These are phyloP conservation scores for Limonius californicus DNA, from an alignment of 1,140 invertebrate species.

Conservation along the genomic window DNA sequence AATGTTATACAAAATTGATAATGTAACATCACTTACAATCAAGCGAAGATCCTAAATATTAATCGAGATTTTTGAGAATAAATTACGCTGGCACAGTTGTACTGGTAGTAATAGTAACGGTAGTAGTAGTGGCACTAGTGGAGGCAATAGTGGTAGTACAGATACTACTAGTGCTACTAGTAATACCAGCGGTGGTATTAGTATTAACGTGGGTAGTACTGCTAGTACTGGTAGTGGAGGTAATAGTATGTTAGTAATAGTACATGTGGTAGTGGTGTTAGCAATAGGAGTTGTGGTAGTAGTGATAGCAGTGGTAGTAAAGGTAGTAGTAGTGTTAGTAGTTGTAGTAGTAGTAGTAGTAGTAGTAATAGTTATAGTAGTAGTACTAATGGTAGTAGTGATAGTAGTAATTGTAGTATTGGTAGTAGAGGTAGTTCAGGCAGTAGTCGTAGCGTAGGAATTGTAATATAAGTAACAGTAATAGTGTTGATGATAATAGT, in stretches of 20 bases:
- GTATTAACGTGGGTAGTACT: too few species aligned
- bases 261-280: background rate
- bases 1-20: too few species aligned
- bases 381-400: background rate
- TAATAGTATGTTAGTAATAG: background rate
- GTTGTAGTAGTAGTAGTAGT: background rate
- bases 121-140: too few species aligned
- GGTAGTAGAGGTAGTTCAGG: background rate
- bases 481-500: background rate
- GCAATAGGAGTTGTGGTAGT: background rate
- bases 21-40: too few species aligned
- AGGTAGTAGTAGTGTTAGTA: background rate
- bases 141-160: too few species aligned
- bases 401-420: background rate
- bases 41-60: too few species aligned
- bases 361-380: constrained; percentile 1
- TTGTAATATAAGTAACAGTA: background rate
- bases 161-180: too few species aligned
- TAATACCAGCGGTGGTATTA: too few species aligned
- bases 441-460: background rate
- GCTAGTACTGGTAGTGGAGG: background rate
- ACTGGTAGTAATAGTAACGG: too few species aligned
- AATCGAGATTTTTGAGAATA: too few species aligned
- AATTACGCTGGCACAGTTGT: too few species aligned
- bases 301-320: background rate